Evolutionary conservation across 2,113 vertebrate species (phyloP), one percentile per base, ranked within the genome.

Genomic region (Pollimyrus isidori): DNA sequence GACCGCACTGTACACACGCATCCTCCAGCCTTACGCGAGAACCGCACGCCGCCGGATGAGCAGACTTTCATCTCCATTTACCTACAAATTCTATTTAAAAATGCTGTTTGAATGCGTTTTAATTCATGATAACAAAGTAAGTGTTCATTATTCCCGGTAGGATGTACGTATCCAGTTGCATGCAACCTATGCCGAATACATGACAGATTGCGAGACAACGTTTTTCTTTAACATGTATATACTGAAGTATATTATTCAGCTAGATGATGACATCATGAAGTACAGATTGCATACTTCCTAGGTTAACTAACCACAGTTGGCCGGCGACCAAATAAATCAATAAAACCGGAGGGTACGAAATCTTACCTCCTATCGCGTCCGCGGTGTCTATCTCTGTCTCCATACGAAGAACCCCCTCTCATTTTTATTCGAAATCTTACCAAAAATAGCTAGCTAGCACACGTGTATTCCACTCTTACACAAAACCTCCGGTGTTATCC

Each of bases 321-420:
- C 17, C 49, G 49, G 48, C 13, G n/a, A 50, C 21, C 84, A 52
- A 86, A 86, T 15, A 3, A 52, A 50, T 30, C 19, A 45, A 49
- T 48, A 39, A 50, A 39, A 49, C 15, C 0, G 0, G 46, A 83
- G 69, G 85, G 30, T 11, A n/a, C 39, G 42, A 9, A 49, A 52
- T n/a, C 95, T 93, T 94, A 98, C 98, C 97, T 97, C 35, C 97
- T 96, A 92, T 98, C 98, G 86, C 98, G 96, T 91, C 97, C 97
- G 90, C 97, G 96, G 93, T 97, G 62, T 48, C 84, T 42, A 42
- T 90, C 90, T 48, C 86, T 49, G 69, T 91, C 84, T 62, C 90
- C 88, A 76, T 90, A 89, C 15, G 88, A 89, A 52, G 87, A 89
- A 30, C 88, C 90, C 19, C 87, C 89, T 52, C 87, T 84, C 89